phyloP scores from a whole-genome alignment of 2,888 invertebrate genomes.

The Cylindroiulus punctatus region DNA sequence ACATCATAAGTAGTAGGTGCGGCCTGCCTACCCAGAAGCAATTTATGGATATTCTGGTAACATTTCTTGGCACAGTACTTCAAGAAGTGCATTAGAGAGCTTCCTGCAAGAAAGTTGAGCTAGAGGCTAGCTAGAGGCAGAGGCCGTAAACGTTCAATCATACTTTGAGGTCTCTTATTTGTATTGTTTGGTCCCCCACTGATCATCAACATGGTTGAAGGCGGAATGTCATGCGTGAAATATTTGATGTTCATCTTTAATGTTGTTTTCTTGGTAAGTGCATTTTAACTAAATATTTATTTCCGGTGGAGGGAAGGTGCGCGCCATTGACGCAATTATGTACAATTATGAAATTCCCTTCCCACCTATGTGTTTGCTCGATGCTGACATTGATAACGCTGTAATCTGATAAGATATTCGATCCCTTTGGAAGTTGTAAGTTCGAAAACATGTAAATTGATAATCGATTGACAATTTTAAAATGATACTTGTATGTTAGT shows the following conservation, averaged over 20 bases:
- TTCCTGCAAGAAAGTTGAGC: not conserved
- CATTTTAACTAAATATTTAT: conserved; percentile 50
- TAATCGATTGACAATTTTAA: no score
- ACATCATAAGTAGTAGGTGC: no score
- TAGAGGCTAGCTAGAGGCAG: not conserved
- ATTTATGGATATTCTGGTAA: no score
- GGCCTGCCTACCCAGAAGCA: not conserved
- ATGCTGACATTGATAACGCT: no score
- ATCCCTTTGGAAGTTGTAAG: no score
- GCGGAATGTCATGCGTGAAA: conserved; percentile 86
- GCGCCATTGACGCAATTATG: not conserved
- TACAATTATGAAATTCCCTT: no score
- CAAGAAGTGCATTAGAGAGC: conserved; percentile 25
- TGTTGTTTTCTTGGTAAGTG: conserved; percentile 85
- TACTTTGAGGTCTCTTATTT: not conserved
- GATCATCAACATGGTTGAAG: conserved; percentile 74
- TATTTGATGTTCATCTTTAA: conserved; percentile 89
- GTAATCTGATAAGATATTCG: no score
- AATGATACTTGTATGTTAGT: no score
- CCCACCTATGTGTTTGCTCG: no score
- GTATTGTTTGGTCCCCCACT: not conserved
- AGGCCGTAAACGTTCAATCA: no score
- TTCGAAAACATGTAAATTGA: no score
- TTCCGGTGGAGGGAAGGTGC: not conserved
- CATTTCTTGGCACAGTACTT: no score